A percentile compares a stretch with the other conserved stretches of the same genome.
Conservation (phyloP, 2,888 invertebrate genomes). For the Temnothorax unifasciatus region DNA sequence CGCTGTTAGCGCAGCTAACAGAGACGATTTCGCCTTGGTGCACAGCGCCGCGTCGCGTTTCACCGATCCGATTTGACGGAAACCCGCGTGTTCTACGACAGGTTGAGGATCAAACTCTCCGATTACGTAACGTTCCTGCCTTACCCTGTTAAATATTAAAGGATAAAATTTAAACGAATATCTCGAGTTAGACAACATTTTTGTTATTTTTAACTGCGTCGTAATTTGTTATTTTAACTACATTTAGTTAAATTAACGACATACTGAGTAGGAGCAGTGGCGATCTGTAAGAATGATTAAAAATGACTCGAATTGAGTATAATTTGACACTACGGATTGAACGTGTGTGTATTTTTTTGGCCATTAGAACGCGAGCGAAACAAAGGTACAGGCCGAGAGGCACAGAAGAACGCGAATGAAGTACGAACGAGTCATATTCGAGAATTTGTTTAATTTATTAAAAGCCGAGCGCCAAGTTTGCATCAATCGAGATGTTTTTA, state of each 20-base stretch:
- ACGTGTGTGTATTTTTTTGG: neutral
- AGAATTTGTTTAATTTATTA: too few species aligned
- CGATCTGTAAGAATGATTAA: too few species aligned
- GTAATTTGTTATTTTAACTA: too few species aligned
- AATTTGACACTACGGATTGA: too few species aligned
- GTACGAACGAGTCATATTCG: neutral
- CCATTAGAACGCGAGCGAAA: neutral
- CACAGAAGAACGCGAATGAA: neutral
- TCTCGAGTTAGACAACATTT: too few species aligned
- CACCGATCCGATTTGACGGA: slow-evolving; percentile 27
- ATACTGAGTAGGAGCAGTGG: too few species aligned
- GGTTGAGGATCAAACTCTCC: neutral
- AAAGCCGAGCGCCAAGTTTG: too few species aligned
- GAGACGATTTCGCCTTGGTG: slow-evolving; percentile 30
- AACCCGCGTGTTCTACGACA: neutral
- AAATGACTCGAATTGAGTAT: too few species aligned
- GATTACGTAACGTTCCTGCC: slow-evolving; percentile 15
- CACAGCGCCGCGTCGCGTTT: neutral
- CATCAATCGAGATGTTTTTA: too few species aligned
- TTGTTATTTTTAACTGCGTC: too few species aligned
- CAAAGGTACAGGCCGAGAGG: neutral
- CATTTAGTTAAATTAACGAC: too few species aligned
- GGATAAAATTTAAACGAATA: too few species aligned
- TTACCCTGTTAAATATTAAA: neutral
- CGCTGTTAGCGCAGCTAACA: slow-evolving; percentile 39